Evolutionary conservation across 1,140 invertebrate genomes (phyloP), one percentile per base, ranked within the genome.

Genomic region (Heliconius hewitsoni): DNA sequence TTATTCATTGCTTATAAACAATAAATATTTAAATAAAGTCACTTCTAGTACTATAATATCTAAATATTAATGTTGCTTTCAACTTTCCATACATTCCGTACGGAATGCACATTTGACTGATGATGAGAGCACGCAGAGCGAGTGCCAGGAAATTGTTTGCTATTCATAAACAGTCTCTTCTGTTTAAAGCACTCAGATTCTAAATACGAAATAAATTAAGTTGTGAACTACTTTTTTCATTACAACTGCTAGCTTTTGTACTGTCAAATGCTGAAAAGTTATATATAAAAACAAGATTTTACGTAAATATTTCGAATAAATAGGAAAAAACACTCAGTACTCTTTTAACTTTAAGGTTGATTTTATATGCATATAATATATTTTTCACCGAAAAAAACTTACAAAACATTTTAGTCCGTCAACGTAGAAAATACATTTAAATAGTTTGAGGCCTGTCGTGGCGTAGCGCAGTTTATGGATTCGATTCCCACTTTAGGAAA

Each of bases 81-180:
- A 66, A 66, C 4, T 66, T 2, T 30, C 27, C 13, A 30, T 30
- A 30, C 11, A 66, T 66, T 66, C 30, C 3, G 9, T 27, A 13
- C 0, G 4, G 27, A 30, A 30, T 66, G 60, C 9, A 11, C 27
- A 66, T 66, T 66, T 30, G 60, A 66, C 60, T 66, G 23, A 27
- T 66, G 60, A 66, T 66, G 27, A 66, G 27, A 66, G 60, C 60
- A 66, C 27, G 60, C 30, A 66, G 23, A 5, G 11, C 27, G 9
- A 66, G n/a, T 66, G 27, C 4, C 27, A 66, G 60, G 23, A 66
- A 66, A 66, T 30, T 66, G 13, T 66, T 66, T 66, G 23, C 60
- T 66, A 66, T 66, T 66, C 60, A 66, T 66, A 66, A 66, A 66
- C 60, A 66, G 60, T 66, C 3, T 66, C 23, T 66, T 27, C 60